A percentile compares a stretch with the other conserved stretches of the same genome.
These are phyloP conservation scores for Euphydryas editha DNA, from an alignment of 2,888 invertebrate species.

Conservation along the genomic window DNA sequence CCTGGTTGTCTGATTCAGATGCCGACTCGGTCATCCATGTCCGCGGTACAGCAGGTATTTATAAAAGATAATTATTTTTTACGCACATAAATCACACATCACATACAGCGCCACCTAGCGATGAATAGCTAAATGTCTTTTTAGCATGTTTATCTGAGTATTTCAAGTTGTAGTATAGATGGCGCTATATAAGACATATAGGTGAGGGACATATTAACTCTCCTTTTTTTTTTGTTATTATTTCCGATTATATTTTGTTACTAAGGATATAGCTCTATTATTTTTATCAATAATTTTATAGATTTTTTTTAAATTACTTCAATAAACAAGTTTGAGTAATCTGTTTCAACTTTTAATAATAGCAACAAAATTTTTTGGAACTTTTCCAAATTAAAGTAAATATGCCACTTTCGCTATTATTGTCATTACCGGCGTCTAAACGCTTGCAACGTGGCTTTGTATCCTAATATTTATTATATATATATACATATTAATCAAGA, in stretches of 20 bases:
- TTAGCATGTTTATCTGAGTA: conserved; percentile 39
- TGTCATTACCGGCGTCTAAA: conserved; percentile 70
- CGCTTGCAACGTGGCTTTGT: conserved; percentile 47
- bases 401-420: conserved; percentile 62
- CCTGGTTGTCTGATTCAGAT: conserved; percentile 89
- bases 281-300: background rate
- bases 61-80: background rate
- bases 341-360: conserved; percentile 10
- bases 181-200: conserved; percentile 15
- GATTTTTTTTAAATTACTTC: background rate
- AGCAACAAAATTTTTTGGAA: conserved; percentile 50
- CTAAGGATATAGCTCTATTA: background rate
- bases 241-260: background rate
- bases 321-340: background rate
- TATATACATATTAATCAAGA: conserved; percentile 2
- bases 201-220: background rate
- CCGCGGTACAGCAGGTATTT: conserved; percentile 74
- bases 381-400: conserved; percentile 55
- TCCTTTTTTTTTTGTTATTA: background rate
- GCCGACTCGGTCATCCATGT: conserved; percentile 92
- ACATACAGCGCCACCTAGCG: conserved; percentile 62
- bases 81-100: no score
- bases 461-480: background rate
- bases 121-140: conserved; percentile 44
- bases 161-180: conserved; percentile 42